Conservation (phyloP, 2,797 vertebrate species). For the Acanthurus tractus region DNA sequence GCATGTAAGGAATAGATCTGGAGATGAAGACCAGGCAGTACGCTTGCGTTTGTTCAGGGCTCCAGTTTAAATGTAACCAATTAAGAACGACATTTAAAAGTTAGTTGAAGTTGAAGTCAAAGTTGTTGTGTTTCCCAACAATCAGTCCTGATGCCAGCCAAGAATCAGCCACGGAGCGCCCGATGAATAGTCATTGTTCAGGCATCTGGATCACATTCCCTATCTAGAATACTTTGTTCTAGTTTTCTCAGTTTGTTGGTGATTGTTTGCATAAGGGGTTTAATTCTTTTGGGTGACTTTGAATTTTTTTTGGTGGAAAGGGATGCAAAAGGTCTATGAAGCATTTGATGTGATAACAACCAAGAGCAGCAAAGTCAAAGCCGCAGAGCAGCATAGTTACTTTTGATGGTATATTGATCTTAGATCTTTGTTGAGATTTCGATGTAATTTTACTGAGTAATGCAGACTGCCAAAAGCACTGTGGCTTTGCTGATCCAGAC, state of each 20-base stretch:
- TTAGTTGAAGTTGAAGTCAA: constrained; percentile 31
- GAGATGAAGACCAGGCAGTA: constrained; percentile 47
- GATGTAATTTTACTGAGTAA: constrained; percentile 21
- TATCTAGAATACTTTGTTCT: constrained; percentile 13
- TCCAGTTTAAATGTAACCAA: constrained; percentile 44
- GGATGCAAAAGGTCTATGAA: neutral
- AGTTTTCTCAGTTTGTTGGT: constrained; percentile 26
- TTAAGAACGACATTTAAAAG: constrained; percentile 35
- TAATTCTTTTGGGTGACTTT: constrained; percentile 23
- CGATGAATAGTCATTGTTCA: constrained; percentile 18
- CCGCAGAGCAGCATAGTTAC: constrained; percentile 9
- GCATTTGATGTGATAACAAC: constrained; percentile 21
- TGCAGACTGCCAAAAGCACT: constrained; percentile 18
- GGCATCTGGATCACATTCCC: constrained; percentile 54
- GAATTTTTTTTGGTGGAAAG: constrained; percentile 22
- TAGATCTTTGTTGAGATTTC: constrained; percentile 20
- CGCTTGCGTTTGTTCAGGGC: constrained; percentile 28
- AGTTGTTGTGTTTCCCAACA: constrained; percentile 14
- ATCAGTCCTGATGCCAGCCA: constrained; percentile 25
- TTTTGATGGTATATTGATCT: constrained; percentile 2
- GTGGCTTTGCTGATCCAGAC: constrained; percentile 34
- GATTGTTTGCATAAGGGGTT: constrained; percentile 23
- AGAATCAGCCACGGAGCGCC: constrained; percentile 21
- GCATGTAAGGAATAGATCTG: constrained; percentile 30
- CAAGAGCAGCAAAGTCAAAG: constrained; percentile 10